Conservation (phyloP, 1,140 invertebrate species). For the Drosophila orosa region DNA sequence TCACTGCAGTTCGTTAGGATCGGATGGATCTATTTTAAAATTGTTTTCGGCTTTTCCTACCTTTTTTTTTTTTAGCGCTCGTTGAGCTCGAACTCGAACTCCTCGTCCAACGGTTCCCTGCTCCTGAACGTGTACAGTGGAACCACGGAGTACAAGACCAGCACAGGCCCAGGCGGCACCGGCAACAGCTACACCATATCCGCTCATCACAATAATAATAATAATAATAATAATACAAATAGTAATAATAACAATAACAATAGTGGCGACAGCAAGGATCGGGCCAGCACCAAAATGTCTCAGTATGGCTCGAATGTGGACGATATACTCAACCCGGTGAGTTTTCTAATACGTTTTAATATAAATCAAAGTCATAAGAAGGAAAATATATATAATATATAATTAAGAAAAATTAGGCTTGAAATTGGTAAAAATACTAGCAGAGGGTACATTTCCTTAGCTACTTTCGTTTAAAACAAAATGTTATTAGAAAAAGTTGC, state of each 20-base stretch:
- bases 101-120: conserved; percentile 72
- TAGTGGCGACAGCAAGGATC: conserved; percentile 26
- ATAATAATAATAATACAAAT: conserved; percentile 20
- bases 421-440: not conserved
- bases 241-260: conserved; percentile 27
- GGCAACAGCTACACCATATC: conserved; percentile 25
- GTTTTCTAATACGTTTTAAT: conserved; percentile 2
- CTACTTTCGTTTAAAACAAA: not conserved
- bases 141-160: conserved; percentile 58
- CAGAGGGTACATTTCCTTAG: not conserved
- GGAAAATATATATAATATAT: not conserved
- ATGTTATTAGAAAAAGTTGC: not conserved
- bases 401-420: not conserved
- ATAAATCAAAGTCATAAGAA: not conserved
- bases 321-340: conserved; percentile 79
- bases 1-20: conserved; percentile 35
- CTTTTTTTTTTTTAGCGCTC: conserved; percentile 55
- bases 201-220: conserved; percentile 29
- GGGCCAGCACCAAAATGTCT: conserved; percentile 51
- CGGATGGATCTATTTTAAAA: conserved; percentile 25
- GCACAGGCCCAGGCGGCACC: conserved; percentile 15
- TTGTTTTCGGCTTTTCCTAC: conserved; percentile 7
- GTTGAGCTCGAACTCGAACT: conserved; percentile 67
- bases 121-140: conserved; percentile 70
- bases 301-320: conserved; percentile 73